A percentile compares a stretch with the other conserved stretches of the same genome.
phyloP scores from a whole-genome alignment of 2,797 vertebrate species.

The Diplodus sargus region DNA sequence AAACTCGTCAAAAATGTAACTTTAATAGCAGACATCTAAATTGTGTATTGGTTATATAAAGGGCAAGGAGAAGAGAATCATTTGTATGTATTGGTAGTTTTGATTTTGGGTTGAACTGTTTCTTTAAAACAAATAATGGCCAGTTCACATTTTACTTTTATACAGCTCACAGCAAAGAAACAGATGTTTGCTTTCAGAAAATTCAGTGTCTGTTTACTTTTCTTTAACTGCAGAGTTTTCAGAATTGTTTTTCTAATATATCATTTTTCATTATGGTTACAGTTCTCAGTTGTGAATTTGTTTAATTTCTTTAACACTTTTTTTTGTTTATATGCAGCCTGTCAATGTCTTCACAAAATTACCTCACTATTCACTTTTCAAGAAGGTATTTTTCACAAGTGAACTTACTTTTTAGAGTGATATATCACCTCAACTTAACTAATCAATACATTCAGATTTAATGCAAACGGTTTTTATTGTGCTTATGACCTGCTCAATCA shows the following conservation, averaged over 20 bases:
- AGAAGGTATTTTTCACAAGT: conserved; percentile 1
- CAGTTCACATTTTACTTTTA: too few relatives aligned
- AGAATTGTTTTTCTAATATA: neutral
- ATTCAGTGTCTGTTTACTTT: neutral
- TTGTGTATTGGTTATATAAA: neutral
- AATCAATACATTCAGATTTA: conserved; percentile 3
- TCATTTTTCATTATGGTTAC: neutral
- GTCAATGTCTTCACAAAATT: conserved; percentile 39
- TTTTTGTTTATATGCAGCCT: conserved; percentile 2
- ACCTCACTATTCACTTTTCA: conserved; percentile 52
- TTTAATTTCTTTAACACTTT: neutral
- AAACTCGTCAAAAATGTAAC: neutral
- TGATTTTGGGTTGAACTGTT: too few relatives aligned
- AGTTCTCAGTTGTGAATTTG: conserved; percentile 22
- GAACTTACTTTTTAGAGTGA: conserved; percentile 1
- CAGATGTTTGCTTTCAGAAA: too few relatives aligned
- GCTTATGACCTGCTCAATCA: conserved; percentile 21
- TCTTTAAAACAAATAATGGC: too few relatives aligned
- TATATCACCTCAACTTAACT: conserved; percentile 15
- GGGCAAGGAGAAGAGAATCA: neutral
- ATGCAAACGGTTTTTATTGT: conserved; percentile 13
- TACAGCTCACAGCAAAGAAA: too few relatives aligned
- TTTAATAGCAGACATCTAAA: neutral
- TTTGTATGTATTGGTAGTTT: too few relatives aligned
- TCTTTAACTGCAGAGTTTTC: neutral